Percentiles rank a stretch among this genome's conserved stretches.
Conservation (phyloP, 2,797 vertebrate genomes). For the Hypotaenidia okinawae region DNA sequence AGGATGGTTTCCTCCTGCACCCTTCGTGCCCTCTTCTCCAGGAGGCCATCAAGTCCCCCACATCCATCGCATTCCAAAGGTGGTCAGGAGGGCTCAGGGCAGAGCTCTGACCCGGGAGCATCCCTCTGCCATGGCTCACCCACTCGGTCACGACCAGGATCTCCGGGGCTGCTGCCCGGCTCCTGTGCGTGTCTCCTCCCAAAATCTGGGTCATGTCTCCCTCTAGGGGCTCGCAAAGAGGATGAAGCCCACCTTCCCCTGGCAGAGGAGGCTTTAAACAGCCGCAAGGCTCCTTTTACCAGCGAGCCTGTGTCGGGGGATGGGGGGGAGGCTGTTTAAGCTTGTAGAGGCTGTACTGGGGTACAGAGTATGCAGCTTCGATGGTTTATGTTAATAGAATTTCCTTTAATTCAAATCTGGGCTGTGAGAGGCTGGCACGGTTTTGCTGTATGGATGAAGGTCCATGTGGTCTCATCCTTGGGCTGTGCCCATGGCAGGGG, state of each 20-base stretch:
- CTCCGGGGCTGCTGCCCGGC: neutral
- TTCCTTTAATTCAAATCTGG: neutral
- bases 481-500: neutral
- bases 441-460: neutral
- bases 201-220: constrained; percentile 61
- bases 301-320: fast-evolving
- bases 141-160: fast-evolving
- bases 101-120: neutral
- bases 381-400: neutral
- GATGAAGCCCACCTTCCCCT: neutral
- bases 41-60: fast-evolving
- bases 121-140: fast-evolving
- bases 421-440: fast-evolving
- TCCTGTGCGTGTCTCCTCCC: neutral
- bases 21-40: neutral
- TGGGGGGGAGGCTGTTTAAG: neutral
- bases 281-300: fast-evolving
- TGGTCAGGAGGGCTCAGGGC: fast-evolving
- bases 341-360: neutral
- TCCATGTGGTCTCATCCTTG: neutral
- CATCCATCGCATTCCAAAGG: neutral
- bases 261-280: neutral
- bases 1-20: neutral
- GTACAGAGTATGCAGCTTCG: neutral
- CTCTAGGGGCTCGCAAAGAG: constrained; percentile 45